Base-by-base conservation (phyloP, 2,888 invertebrate species). In the Callinectes sapidus region DNA sequence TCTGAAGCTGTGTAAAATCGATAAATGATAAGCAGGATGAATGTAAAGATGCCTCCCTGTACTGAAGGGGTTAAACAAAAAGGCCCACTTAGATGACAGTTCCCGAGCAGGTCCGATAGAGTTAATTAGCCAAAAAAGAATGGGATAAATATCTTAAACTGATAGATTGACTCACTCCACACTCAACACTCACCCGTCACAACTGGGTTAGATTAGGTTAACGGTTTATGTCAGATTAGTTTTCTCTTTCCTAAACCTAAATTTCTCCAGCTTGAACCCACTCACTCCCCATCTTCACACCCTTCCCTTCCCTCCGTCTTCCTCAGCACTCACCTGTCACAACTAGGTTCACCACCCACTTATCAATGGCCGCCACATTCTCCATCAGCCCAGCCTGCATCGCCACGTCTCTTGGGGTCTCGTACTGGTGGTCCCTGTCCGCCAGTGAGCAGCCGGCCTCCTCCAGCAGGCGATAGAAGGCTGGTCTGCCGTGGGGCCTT, bases 331-430 rank as follows among this genome's bases (percentile, higher is more conserved):
- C 95, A 97, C 98, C 98, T 96, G 97, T 97, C 0, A 97, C 97
- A 71, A 98, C 98, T 93, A 98, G 96, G 95, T 97, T 97, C 87
- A 98, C 96, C 2, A 98, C 97, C 96, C 97, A 98, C 95, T 97
- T 96, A 96, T 98, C 98, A 94, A 98, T 97, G 95, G 98, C 98
- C 16, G 96, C 96, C 0, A 98, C 97, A 95, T 98, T 98, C 90
- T 97, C 97, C 0, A 97, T 96, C 88, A 98, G 97, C 95, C 97
- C 97, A 0, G 98, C 97, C 95, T 98, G 97, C 90, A 97, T 96
- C 23, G 98, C 98, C 66, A 98, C 97, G 95, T 98, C 98, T 81
- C 98, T 96, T 0, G 98, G 98, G 0, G 98, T 98, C 85, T 98
- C 96, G 95, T 98, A 98, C n/a, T 98, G 96, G 95, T 98, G 98